Base-by-base conservation (phyloP, 64 coral and sea anemone species). In the Montipora efflorescens region DNA sequence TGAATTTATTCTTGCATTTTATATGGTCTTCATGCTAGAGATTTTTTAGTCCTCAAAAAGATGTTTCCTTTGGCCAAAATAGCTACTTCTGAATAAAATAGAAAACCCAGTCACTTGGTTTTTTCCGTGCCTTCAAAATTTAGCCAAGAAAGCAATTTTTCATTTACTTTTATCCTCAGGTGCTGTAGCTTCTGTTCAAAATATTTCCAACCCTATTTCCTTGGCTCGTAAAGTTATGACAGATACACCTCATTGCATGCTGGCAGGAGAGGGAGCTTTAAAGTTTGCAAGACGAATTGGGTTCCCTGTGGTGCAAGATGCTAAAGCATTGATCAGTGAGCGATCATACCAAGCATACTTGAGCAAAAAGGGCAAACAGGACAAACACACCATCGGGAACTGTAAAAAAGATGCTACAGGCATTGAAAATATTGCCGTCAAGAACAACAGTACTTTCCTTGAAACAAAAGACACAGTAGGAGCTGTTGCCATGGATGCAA, bases 391-490 rank as follows among this genome's bases (percentile, higher is more conserved):
- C 18, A 10, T 7, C 19, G 22, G 12, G 2, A 84, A 70, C 23
- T 7, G 53, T 1, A 44, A 90, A 73, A 90, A 16, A 47, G 48
- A 85, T 22, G 74, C 47, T 5, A 77, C 88, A 58, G 72, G 16
- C 53, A 15, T 4, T 75, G 52, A 82, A 36, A 55, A 88, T n/a
- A 21, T 50, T 16, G 28, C 81, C 15, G 12, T 77, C 55, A 28
- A 19, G 43, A 89, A 95, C 58, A 48, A 5, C 45, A 70, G 18
- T 18, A 76, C 19, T n/a, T 83, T 59, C 18, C 47, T 51, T 58
- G 91, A 48, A 44, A 90, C 62, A 47, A 89, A 98, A 62, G 96
- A 98, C 47, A 98, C 96, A 74, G 96, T 98, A 25, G 96, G 96
- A 53, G 93, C 90, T 16, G 96, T 98, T 83, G 96, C 96, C 80